phyloP scores from a whole-genome alignment of 2,797 vertebrate species.

The Tarsius wallacei region DNA sequence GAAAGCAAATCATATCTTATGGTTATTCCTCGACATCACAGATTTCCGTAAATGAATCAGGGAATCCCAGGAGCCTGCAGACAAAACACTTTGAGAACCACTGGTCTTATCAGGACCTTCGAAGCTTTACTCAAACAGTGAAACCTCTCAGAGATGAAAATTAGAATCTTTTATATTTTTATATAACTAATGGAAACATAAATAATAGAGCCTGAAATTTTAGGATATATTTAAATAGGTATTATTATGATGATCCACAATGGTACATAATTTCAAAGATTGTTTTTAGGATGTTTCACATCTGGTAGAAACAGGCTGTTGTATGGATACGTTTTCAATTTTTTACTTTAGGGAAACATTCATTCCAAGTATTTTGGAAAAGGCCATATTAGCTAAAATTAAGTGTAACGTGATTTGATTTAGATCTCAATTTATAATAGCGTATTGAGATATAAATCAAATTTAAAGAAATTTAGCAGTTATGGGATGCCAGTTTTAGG shows the following conservation, averaged over 20 bases:
- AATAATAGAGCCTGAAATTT: conserved; percentile 26
- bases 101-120: conserved; percentile 5
- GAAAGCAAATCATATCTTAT: neutral
- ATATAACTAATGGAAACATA: conserved; percentile 3
- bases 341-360: conserved; percentile 27
- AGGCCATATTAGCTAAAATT: conserved; percentile 46
- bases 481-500: neutral
- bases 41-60: neutral
- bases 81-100: neutral
- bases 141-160: conserved; percentile 25
- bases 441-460: conserved; percentile 23
- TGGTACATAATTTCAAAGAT: conserved; percentile 42
- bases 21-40: neutral
- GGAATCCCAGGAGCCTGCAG: neutral
- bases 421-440: conserved; percentile 44
- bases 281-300: conserved; percentile 64
- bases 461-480: conserved; percentile 61
- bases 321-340: neutral
- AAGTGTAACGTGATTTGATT: neutral
- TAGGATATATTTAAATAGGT: conserved; percentile 7
- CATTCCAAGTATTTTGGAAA: conserved; percentile 53
- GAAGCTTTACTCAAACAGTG: neutral
- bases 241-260: neutral
- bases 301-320: neutral
- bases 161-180: neutral